Percentiles rank a stretch among this genome's conserved stretches.
Conservation (phyloP, 2,113 vertebrate species). For the Eira barbara region DNA sequence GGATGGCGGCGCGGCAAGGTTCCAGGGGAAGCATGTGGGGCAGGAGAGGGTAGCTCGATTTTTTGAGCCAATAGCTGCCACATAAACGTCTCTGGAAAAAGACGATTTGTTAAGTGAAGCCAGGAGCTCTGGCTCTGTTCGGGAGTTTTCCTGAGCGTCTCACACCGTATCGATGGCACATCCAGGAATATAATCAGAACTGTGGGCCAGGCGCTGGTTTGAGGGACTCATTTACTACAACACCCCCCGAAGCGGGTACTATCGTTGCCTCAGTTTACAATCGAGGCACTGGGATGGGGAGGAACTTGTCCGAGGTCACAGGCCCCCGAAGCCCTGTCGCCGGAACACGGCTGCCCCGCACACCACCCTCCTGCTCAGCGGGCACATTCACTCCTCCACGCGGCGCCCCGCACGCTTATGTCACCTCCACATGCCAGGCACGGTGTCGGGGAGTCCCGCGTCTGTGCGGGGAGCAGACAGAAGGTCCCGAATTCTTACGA, state of each 20-base stretch:
- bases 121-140: neutral
- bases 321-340: neutral
- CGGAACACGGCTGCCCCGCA: neutral
- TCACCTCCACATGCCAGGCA: neutral
- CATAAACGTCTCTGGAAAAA: neutral
- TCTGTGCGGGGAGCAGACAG: neutral
- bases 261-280: fast-evolving
- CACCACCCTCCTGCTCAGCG: fast-evolving
- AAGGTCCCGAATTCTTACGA: neutral
- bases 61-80: neutral
- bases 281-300: too few species aligned
- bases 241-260: neutral
- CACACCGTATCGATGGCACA: neutral
- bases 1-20: neutral
- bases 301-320: neutral
- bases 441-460: fast-evolving
- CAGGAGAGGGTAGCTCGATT: neutral
- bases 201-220: neutral
- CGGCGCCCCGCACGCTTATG: neutral
- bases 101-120: neutral
- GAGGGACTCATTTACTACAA: neutral
- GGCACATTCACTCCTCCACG: neutral
- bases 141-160: neutral
- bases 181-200: neutral
- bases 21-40: neutral